Percentiles rank a stretch among this genome's conserved stretches.
These are phyloP conservation scores for Epirrita christyi DNA, from an alignment of 2,888 invertebrate genomes.

Conservation along the genomic window DNA sequence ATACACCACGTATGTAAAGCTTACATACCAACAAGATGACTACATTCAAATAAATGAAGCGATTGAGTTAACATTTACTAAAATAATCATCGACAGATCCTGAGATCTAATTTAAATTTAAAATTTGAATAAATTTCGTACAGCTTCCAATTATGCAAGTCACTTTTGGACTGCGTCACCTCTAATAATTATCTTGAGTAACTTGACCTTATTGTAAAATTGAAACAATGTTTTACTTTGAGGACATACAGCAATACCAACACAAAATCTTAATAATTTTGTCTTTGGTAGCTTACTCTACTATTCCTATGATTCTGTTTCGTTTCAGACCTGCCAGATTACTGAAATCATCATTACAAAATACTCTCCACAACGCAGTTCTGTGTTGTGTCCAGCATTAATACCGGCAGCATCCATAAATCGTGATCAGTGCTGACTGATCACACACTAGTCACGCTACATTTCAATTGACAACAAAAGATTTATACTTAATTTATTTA, in stretches of 20 bases:
- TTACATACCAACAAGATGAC: constrained; percentile 38
- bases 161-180: constrained; percentile 48
- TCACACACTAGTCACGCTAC: constrained; percentile 12
- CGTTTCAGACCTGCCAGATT: not conserved
- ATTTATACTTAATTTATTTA: constrained; percentile 35
- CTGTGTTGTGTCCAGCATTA: constrained; percentile 5
- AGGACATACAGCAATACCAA: constrained; percentile 33
- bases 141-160: constrained; percentile 45
- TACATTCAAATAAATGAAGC: constrained; percentile 40
- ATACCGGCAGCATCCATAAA: constrained; percentile 14
- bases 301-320: not conserved
- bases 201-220: constrained; percentile 52
- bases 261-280: not conserved
- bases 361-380: constrained; percentile 17
- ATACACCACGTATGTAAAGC: constrained; percentile 24
- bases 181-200: constrained; percentile 46
- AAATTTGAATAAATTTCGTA: constrained; percentile 39
- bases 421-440: constrained; percentile 10
- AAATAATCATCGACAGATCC: constrained; percentile 39
- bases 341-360: constrained; percentile 25
- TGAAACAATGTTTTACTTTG: constrained; percentile 45
- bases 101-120: constrained; percentile 50
- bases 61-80: constrained; percentile 48
- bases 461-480: constrained; percentile 24
- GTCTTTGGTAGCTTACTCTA: constrained; percentile 1